Percentiles rank a stretch among this genome's conserved stretches.
Evolutionary conservation across 2,797 vertebrate species (phyloP).

Genomic region (Danio choprae): DNA sequence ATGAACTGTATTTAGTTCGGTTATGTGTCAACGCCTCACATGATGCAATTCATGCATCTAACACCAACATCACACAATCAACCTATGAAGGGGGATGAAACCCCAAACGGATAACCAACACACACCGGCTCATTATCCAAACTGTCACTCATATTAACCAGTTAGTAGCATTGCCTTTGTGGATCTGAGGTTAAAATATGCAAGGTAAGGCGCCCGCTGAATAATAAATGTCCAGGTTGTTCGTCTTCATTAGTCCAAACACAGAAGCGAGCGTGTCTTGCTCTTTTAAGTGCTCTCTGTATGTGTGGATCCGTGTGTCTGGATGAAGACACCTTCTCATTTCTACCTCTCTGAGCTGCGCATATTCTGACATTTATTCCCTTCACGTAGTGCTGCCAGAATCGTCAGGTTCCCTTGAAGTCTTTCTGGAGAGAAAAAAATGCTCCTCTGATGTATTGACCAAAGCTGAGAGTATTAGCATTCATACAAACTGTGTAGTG

Average conservation of each 20-base stretch:
- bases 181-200: conserved; percentile 50
- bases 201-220: conserved; percentile 46
- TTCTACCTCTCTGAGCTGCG: conserved; percentile 30
- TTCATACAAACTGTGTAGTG: conserved; percentile 44
- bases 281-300: conserved; percentile 45
- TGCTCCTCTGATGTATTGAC: conserved; percentile 74
- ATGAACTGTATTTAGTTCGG: not conserved
- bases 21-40: conserved; percentile 6
- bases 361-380: conserved; percentile 54
- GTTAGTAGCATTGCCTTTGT: conserved; percentile 45
- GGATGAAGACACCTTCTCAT: conserved; percentile 31
- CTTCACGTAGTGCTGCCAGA: conserved; percentile 66
- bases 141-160: conserved; percentile 55
- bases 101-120: conserved; percentile 43
- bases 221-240: conserved; percentile 61
- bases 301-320: conserved; percentile 23
- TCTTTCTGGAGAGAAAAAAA: conserved; percentile 60
- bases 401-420: conserved; percentile 68
- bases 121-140: conserved; percentile 61
- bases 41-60: conserved; percentile 47
- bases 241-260: conserved; percentile 65
- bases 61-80: conserved; percentile 35
- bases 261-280: conserved; percentile 41
- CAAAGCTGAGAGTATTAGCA: conserved; percentile 71
- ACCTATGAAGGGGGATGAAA: conserved; percentile 30